phyloP scores from a whole-genome alignment of 2,113 vertebrate genomes.

The Semicossyphus pulcher region DNA sequence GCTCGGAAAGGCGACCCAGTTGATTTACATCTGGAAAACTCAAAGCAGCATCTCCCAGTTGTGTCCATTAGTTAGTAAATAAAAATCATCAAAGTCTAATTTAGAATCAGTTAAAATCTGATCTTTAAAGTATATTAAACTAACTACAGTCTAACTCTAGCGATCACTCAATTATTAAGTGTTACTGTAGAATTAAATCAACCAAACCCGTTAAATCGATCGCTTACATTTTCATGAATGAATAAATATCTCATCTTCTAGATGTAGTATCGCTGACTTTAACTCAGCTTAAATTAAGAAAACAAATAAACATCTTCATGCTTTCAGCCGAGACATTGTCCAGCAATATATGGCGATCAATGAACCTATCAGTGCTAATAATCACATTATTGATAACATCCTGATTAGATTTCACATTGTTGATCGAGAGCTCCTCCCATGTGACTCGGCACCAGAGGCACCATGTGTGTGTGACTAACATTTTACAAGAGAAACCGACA shows the following conservation, averaged over 20 bases:
- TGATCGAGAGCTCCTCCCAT: neutral
- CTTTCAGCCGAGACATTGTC: slow-evolving; percentile 52
- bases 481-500: neutral
- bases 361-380: slow-evolving; percentile 17
- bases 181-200: neutral
- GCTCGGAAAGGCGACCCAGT: neutral
- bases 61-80: neutral
- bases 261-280: slow-evolving; percentile 36
- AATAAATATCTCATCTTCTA: slow-evolving; percentile 54
- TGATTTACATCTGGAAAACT: neutral
- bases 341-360: slow-evolving; percentile 59
- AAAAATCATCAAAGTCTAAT: neutral
- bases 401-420: slow-evolving; percentile 52
- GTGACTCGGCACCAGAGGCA: neutral
- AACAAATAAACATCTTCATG: neutral
- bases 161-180: slow-evolving; percentile 1
- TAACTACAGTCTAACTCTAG: neutral
- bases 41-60: neutral
- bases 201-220: slow-evolving; percentile 11
- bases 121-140: neutral
- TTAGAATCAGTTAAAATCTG: no score
- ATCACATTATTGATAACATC: slow-evolving; percentile 12
- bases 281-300: slow-evolving; percentile 46
- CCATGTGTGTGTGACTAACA: neutral
- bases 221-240: neutral